These are phyloP conservation scores for Paramuricea clavata DNA, from an alignment of 92 coral and sea anemone genomes.

Conservation along the genomic window DNA sequence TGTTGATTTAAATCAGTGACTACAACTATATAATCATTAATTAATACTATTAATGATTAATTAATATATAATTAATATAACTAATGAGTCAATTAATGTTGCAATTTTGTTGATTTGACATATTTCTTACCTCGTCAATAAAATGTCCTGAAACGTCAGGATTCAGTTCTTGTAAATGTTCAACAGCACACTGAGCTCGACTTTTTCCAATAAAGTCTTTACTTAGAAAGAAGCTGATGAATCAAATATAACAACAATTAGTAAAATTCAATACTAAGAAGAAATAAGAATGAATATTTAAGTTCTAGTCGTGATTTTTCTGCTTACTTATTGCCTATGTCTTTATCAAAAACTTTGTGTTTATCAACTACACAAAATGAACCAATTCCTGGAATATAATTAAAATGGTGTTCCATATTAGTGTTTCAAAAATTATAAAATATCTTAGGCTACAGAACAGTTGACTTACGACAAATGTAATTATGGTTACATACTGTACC, in stretches of 20 bases:
- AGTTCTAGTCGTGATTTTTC: not conserved
- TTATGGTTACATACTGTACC: too few relatives aligned
- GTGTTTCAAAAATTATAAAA: too few relatives aligned
- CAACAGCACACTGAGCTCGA: constrained; percentile 95
- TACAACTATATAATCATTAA: too few relatives aligned
- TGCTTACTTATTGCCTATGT: constrained; percentile 94
- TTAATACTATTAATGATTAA: too few relatives aligned
- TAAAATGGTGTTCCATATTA: not conserved
- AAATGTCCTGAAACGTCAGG: constrained; percentile 96
- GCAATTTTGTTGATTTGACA: too few relatives aligned
- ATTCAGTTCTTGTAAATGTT: constrained; percentile 89
- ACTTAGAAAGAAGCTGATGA: constrained; percentile 87
- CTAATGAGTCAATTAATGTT: too few relatives aligned
- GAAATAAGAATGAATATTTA: too few relatives aligned
- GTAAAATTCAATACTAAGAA: not conserved
- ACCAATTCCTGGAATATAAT: constrained; percentile 75
- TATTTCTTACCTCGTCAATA: constrained; percentile 87
- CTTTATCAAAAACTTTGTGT: constrained; percentile 84
- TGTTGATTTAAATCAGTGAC: too few relatives aligned
- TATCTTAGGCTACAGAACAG: too few relatives aligned
- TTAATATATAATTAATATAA: too few relatives aligned
- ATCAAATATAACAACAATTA: not conserved
- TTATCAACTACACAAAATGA: constrained; percentile 93
- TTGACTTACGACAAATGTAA: too few relatives aligned
- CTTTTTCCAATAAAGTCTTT: constrained; percentile 91